phyloP scores from a whole-genome alignment of 1,140 invertebrate genomes.

The Triops cancriformis region DNA sequence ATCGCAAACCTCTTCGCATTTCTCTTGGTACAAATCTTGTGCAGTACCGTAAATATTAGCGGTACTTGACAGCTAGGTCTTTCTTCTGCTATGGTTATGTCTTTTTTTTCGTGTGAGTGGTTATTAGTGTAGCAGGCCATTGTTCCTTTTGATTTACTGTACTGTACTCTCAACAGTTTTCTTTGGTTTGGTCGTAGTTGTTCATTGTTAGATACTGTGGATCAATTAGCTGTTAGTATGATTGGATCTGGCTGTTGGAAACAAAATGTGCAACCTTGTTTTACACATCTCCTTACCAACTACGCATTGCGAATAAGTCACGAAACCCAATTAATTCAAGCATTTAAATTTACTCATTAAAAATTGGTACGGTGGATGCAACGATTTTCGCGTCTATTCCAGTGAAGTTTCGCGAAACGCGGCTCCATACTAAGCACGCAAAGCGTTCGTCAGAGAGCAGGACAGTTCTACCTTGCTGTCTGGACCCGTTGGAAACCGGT shows the following conservation, averaged over 20 bases:
- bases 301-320: too few relatives aligned
- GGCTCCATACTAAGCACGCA: too few relatives aligned
- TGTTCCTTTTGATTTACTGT: neutral
- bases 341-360: too few relatives aligned
- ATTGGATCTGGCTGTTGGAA: neutral
- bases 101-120: neutral
- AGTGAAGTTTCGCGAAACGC: too few relatives aligned
- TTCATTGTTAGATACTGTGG: neutral
- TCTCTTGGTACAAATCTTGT: neutral
- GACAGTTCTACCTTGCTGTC: too few relatives aligned
- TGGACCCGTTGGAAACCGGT: too few relatives aligned
- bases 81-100: neutral
- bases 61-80: conserved; percentile 9
- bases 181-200: neutral
- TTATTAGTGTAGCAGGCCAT: conserved; percentile 4
- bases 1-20: conserved; percentile 8
- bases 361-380: too few relatives aligned
- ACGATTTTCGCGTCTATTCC: too few relatives aligned
- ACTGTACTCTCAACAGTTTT: neutral
- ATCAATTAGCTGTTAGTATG: neutral
- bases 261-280: too few relatives aligned
- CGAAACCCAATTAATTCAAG: too few relatives aligned
- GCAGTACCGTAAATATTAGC: neutral
- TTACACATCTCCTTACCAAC: too few relatives aligned
- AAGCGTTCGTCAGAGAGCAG: too few relatives aligned